These are phyloP conservation scores for Synanthedon tipuliformis DNA, from an alignment of 2,888 invertebrate species.

Conservation along the genomic window DNA sequence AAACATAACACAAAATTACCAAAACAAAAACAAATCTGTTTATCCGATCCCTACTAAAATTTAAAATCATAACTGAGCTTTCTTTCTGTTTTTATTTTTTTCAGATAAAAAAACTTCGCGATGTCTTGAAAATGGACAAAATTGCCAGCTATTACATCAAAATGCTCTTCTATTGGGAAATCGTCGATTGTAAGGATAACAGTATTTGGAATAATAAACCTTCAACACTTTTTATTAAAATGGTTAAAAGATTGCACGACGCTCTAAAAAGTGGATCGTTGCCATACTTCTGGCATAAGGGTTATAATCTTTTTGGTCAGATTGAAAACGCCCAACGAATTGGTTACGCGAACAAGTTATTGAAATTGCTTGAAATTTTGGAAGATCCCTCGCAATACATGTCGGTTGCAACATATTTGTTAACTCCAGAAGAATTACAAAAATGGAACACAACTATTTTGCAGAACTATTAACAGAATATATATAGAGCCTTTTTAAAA, in stretches of 20 bases:
- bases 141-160: conserved; percentile 72
- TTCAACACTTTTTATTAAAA: conserved; percentile 36
- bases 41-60: too few species aligned
- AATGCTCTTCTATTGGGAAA: conserved; percentile 58
- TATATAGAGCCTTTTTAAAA: too few species aligned
- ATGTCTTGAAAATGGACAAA: conserved; percentile 40
- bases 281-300: conserved; percentile 59
- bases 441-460: too few species aligned
- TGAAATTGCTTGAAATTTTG: conserved; percentile 22
- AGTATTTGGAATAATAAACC: conserved; percentile 30
- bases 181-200: conserved; percentile 20
- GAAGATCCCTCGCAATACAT: conserved; percentile 25
- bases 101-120: conserved; percentile 64
- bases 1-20: too few species aligned
- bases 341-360: conserved; percentile 26
- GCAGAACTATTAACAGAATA: too few species aligned
- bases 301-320: conserved; percentile 47
- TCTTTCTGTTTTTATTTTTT: conserved; percentile 8
- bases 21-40: too few species aligned
- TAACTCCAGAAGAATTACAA: conserved; percentile 26
- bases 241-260: conserved; percentile 42
- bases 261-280: conserved; percentile 33
- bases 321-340: conserved; percentile 16
- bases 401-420: conserved; percentile 31
- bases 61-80: neutral